These are phyloP conservation scores for Procambarus clarkii DNA, from an alignment of 1,140 invertebrate species.

Conservation along the genomic window DNA sequence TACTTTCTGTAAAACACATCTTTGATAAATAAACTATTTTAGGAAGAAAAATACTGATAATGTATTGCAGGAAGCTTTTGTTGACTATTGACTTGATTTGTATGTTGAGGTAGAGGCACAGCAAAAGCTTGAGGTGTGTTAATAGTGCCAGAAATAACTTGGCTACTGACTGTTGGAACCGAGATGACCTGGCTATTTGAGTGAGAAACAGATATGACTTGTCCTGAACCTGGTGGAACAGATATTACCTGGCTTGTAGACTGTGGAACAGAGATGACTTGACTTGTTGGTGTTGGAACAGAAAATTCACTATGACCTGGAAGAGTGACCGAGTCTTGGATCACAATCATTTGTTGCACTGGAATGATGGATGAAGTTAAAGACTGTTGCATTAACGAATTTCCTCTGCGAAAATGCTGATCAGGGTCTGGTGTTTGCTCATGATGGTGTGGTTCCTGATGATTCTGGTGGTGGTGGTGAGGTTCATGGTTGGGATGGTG, in stretches of 20 bases:
- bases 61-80: slow-evolving; percentile 49
- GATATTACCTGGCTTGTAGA: slow-evolving; percentile 41
- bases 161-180: slow-evolving; percentile 27
- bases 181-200: slow-evolving; percentile 50
- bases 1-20: not conserved
- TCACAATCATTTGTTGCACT: slow-evolving; percentile 60
- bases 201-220: slow-evolving; percentile 48
- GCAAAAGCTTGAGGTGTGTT: slow-evolving; percentile 28
- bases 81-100: not conserved
- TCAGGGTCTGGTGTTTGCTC: slow-evolving; percentile 14
- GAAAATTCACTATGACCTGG: slow-evolving; percentile 48
- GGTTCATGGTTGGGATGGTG: not conserved
- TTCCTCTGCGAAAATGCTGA: slow-evolving; percentile 24
- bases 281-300: slow-evolving; percentile 25
- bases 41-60: slow-evolving; percentile 56
- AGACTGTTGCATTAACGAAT: slow-evolving; percentile 36
- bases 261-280: slow-evolving; percentile 39
- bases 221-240: slow-evolving; percentile 40
- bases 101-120: slow-evolving; percentile 37
- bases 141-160: slow-evolving; percentile 49
- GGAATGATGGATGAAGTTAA: slow-evolving; percentile 41
- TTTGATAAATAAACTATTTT: slow-evolving; percentile 6
- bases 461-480: not conserved
- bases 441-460: not conserved
- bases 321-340: slow-evolving; percentile 43